Base-by-base conservation (phyloP, 1,140 invertebrate species). In the Achatina immaculata region DNA sequence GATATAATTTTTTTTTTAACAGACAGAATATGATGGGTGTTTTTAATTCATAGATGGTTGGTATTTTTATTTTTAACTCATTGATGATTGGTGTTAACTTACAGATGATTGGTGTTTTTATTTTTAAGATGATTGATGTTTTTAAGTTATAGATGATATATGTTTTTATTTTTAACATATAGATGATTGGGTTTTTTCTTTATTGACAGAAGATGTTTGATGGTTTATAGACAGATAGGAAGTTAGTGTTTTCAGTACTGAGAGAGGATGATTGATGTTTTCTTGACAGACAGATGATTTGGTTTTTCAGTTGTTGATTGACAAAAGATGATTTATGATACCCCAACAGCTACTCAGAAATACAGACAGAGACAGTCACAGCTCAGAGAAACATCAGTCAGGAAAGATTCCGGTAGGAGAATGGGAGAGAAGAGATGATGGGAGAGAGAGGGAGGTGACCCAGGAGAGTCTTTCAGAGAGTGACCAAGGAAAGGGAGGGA, bases 401-500 rank as follows among this genome's bases (percentile, higher is more conserved):
- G 71, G 42, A 34, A 73, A 73, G 16, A 1, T 28, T 7, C 19
- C 24, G 1, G 6, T 31, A 0, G 71, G 28, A n/a, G 68, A 69
- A n/a, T 24, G 68, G n/a, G 71, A 73, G 43, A 73, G 28, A 36
- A 48, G 34, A 45, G 71, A 73, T 28, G 58, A 62, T 2, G n/a
- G 2, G 2, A 34, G 21, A 51, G 71, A 73, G 11, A 73, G 28
- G 28, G 71, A 73, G 3, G 40, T 45, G 11, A 48, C 43, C 28
- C 42, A 28, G 28, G 71, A 73, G 9, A 43, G 71, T 7, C 43
- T 72, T 38, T 72, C 38, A 42, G 69, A 72, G 69, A 40, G 16
- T 45, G 71, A 76, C 4, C 48, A 55, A 36, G 55, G 74, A 31
- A 76, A 58, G 51, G 51, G 34, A 38, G 36, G 40, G 11, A 74